Base-by-base conservation (phyloP, 2,113 vertebrate species). In the Spermophilus dauricus region DNA sequence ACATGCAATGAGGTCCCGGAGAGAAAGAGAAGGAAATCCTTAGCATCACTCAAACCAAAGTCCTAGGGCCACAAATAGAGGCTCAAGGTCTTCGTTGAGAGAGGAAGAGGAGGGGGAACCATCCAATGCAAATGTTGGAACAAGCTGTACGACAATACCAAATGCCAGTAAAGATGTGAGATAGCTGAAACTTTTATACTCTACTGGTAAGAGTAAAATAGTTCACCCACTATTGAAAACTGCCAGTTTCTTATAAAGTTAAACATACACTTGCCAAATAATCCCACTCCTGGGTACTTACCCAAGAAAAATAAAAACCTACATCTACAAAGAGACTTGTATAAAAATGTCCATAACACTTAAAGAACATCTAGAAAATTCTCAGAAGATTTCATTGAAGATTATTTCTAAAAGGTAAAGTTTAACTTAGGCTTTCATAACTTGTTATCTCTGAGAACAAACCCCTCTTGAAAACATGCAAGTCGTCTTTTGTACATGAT, bases 281-380 rank as follows among this genome's bases (percentile, higher is more conserved):
- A 83, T 48, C 61, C 45, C 42, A 78, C 18, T 18, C 34, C 12
- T 80, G 51, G 34, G 56, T 53, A 65, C 56, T 80, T 58, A 86
- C 53, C 51, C 4, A 58, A 69, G n/a, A 93, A 89, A 93, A 94
- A 63, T 67, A 34, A 95, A 95, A 94, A 39, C 18, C 51, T 88
- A 72, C 3, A 18, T 69, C 37, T 90, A 73, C 58, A 89, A 78
- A 94, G 92, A 82, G 56, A 63, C 67, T 34, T 34, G 24, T 22
- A 73, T 42, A 69, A 81, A 56, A 87, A 95, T 42, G 26, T 78
- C 73, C 20, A 39, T 30, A 51, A 13, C 58, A 65, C 39, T 83
- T 83, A 51, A 75, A 86, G 45, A 69, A 32, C 61, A 45, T 16
- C 34, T 42, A 61, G 42, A 77, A 69, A 69, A 51, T 1, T 9